These are phyloP conservation scores for Elanus axillaris DNA, from an alignment of 2,113 vertebrate species.

Conservation along the genomic window DNA sequence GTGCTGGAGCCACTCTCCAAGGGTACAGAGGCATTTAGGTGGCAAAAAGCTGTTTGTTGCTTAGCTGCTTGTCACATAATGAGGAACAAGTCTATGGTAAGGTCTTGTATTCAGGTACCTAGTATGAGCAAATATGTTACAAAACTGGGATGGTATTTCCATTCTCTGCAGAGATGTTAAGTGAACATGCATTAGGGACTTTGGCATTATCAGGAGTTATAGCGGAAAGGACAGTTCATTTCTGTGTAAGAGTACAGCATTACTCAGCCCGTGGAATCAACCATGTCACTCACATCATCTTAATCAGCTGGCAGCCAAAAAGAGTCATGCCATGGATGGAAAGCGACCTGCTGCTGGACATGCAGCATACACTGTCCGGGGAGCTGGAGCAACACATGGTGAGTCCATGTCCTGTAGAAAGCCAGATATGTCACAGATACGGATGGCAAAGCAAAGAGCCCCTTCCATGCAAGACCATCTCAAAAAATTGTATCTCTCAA, in stretches of 20 bases:
- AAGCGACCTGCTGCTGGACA: rapidly evolving
- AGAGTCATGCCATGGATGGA: neutral
- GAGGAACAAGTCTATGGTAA: neutral
- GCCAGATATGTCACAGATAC: neutral
- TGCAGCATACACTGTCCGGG: rapidly evolving
- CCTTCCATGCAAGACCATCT: neutral
- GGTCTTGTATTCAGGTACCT: neutral
- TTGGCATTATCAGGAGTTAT: neutral
- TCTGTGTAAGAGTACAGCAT: neutral
- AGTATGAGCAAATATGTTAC: neutral
- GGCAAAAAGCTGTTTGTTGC: neutral
- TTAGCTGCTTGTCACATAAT: neutral
- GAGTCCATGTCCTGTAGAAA: neutral
- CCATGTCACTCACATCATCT: neutral
- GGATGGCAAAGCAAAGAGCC: neutral
- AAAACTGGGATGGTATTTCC: neutral
- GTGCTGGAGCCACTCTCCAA: neutral
- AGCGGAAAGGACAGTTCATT: neutral
- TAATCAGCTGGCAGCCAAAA: neutral
- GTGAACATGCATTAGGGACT: neutral
- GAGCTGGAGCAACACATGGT: neutral
- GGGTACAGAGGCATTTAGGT: neutral
- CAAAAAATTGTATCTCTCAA: neutral
- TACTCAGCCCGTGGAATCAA: neutral
- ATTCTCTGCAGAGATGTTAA: neutral